These are phyloP conservation scores for Drosophila sordidula DNA, from an alignment of 2,888 invertebrate genomes.

Conservation along the genomic window DNA sequence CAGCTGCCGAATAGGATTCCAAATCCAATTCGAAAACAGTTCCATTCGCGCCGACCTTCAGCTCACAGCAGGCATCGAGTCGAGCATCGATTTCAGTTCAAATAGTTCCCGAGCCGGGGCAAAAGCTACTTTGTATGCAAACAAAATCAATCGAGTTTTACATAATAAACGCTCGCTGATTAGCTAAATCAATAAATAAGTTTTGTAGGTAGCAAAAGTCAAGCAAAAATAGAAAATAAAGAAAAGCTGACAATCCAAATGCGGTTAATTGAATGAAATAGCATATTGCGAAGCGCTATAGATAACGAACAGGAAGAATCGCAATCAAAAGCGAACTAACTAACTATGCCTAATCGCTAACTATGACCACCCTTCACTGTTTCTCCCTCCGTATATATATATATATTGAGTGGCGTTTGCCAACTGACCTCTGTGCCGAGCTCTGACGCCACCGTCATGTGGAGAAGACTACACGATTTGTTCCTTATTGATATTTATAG, in stretches of 20 bases:
- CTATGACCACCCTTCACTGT: too few species aligned
- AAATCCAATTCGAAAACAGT: conserved; percentile 15
- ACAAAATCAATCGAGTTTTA: conserved; percentile 59
- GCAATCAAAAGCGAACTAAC: conserved; percentile 1
- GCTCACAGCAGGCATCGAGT: conserved; percentile 34
- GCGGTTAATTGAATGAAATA: conserved; percentile 76
- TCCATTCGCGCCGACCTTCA: conserved; percentile 36
- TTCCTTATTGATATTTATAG: too few species aligned
- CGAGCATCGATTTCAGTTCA: conserved; percentile 4
- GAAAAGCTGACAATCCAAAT: conserved; percentile 44
- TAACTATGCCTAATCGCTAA: neutral
- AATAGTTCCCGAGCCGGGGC: conserved; percentile 1
- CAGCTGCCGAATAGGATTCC: neutral
- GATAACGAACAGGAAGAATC: conserved; percentile 19
- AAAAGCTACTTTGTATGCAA: conserved; percentile 58
- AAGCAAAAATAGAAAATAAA: conserved; percentile 31
- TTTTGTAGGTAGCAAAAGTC: conserved; percentile 76
- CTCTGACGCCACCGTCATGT: neutral
- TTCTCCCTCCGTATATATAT: too few species aligned
- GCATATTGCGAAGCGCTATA: conserved; percentile 40
- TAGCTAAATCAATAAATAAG: conserved; percentile 75
- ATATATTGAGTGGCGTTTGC: conserved; percentile 1
- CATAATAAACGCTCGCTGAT: conserved; percentile 76
- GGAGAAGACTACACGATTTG: neutral
- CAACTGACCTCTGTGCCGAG: neutral